Evolutionary conservation across 1,140 invertebrate genomes (phyloP).

Genomic region (Trichonephila clavata): DNA sequence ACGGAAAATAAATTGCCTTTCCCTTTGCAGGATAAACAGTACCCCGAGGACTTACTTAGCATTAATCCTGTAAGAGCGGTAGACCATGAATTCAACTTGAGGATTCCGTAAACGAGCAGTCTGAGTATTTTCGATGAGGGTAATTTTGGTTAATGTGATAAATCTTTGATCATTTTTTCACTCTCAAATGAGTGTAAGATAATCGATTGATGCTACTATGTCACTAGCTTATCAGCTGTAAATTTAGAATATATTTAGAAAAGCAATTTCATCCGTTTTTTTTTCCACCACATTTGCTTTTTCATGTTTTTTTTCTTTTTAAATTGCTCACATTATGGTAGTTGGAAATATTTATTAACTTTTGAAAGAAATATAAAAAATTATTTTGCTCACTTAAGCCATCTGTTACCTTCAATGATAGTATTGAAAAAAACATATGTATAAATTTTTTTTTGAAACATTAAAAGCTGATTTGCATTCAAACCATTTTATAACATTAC

Average conservation of each 20-base stretch:
- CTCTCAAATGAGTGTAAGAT: not conserved
- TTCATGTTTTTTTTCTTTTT: too few species aligned
- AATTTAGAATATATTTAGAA: not conserved
- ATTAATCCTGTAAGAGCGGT: constrained; percentile 65
- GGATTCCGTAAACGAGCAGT: constrained; percentile 8
- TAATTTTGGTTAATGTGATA: constrained; percentile 52
- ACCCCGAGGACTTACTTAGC: constrained; percentile 57
- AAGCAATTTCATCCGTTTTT: too few species aligned
- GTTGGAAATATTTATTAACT: too few species aligned
- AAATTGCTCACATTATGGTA: too few species aligned
- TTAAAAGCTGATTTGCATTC: too few species aligned
- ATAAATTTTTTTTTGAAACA: too few species aligned
- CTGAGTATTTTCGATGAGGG: constrained; percentile 41
- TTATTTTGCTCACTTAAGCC: too few species aligned
- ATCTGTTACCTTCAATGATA: too few species aligned
- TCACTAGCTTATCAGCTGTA: not conserved
- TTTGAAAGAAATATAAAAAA: too few species aligned
- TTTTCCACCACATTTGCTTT: too few species aligned
- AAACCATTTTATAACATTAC: too few species aligned
- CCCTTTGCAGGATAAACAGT: constrained; percentile 32
- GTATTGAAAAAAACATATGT: too few species aligned
- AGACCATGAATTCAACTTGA: constrained; percentile 41
- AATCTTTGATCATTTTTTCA: constrained; percentile 12
- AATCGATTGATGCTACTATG: constrained; percentile 4
- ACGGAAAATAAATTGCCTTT: constrained; percentile 52